A percentile compares a stretch with the other conserved stretches of the same genome.
Evolutionary conservation across 2,888 invertebrate species (phyloP).

Genomic region (Eristalis pertinax): DNA sequence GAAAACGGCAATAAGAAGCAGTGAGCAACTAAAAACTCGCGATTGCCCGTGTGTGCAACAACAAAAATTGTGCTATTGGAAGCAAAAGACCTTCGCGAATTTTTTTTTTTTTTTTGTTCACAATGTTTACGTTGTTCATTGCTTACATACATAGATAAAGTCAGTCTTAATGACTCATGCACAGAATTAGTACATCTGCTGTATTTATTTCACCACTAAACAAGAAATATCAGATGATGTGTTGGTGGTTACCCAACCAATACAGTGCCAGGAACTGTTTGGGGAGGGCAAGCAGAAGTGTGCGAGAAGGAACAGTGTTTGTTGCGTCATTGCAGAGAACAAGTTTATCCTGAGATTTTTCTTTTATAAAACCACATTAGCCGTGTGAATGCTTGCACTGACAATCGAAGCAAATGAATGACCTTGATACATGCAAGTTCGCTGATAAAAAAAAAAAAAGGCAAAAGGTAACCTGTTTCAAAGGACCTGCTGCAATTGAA

Average conservation of each 20-base stretch:
- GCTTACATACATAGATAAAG: not conserved
- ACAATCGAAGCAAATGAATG: constrained; percentile 19
- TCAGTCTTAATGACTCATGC: constrained; percentile 31
- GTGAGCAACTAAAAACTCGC: not conserved
- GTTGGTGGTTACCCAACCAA: constrained; percentile 30
- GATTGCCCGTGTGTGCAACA: constrained; percentile 10
- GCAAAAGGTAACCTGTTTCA: not conserved
- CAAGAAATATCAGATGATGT: constrained; percentile 55
- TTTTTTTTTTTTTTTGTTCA: constrained; percentile 4
- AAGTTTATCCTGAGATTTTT: constrained; percentile 19
- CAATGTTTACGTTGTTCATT: not conserved
- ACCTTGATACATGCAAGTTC: constrained; percentile 17
- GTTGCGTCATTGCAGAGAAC: constrained; percentile 55
- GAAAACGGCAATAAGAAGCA: not conserved
- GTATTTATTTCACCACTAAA: constrained; percentile 36
- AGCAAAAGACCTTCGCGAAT: constrained; percentile 48
- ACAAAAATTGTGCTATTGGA: constrained; percentile 50
- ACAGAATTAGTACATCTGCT: not conserved
- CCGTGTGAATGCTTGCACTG: not conserved
- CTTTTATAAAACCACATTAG: not conserved
- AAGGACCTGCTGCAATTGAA: not conserved
- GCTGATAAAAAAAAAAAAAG: not conserved
- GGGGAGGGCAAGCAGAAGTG: not conserved
- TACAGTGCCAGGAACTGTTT: not conserved
- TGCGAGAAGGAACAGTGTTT: not conserved